These are phyloP conservation scores for Ceriagrion tenellum DNA, from an alignment of 2,888 invertebrate genomes.

Conservation along the genomic window DNA sequence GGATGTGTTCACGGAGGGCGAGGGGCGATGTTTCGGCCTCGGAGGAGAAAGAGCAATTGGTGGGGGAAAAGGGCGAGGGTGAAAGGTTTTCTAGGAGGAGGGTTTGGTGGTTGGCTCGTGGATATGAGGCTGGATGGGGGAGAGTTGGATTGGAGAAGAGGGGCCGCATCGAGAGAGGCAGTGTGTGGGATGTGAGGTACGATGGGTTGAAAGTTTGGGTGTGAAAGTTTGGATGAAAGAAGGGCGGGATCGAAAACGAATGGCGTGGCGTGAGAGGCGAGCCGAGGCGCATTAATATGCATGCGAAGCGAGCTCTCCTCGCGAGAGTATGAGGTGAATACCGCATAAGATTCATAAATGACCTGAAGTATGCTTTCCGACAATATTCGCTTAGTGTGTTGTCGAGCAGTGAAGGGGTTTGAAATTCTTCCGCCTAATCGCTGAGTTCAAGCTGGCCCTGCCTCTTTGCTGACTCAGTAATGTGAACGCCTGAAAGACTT, in stretches of 20 bases:
- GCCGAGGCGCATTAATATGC: not conserved
- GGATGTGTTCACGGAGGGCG: not conserved
- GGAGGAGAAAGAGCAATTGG: not conserved
- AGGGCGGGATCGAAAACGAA: conserved; percentile 13
- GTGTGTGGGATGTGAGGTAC: not conserved
- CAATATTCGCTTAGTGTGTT: not conserved
- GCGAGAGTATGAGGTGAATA: not conserved
- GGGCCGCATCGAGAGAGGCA: not conserved
- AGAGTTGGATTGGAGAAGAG: not conserved
- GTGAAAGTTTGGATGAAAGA: not conserved
- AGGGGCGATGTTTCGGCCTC: not conserved
- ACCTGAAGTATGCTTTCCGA: not conserved
- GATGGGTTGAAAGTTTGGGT: not conserved
- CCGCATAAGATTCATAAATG: not conserved
- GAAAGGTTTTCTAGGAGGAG: not conserved
- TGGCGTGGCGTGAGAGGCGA: not conserved
- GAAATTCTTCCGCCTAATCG: not conserved
- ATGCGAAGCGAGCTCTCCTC: not conserved
- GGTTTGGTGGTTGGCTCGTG: not conserved
- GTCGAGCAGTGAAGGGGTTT: not conserved
- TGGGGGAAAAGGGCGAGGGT: not conserved
- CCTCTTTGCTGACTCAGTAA: too few species aligned
- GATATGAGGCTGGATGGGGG: not conserved
- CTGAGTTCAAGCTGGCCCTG: too few species aligned
- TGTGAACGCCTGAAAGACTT: too few species aligned